phyloP scores from a whole-genome alignment of 2,113 vertebrate species.

The Clarias gariepinus region DNA sequence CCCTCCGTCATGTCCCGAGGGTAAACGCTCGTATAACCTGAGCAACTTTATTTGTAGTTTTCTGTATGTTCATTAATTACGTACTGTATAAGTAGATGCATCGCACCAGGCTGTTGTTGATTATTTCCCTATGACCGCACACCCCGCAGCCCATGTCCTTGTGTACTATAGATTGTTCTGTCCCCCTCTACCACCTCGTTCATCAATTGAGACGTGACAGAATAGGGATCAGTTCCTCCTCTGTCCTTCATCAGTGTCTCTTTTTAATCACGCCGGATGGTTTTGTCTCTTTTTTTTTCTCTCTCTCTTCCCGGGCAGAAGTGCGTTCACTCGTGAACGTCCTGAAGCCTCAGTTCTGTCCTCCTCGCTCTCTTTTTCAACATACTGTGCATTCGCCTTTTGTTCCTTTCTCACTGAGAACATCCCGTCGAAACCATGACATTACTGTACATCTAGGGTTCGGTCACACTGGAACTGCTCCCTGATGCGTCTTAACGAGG shows the following conservation, averaged over 20 bases:
- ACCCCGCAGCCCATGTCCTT: too few relatives aligned
- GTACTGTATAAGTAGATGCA: too few relatives aligned
- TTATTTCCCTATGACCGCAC: too few relatives aligned
- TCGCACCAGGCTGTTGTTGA: too few relatives aligned
- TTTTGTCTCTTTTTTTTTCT: background rate
- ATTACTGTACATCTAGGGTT: background rate
- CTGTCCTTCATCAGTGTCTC: background rate
- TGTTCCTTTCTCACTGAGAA: background rate
- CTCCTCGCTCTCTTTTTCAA: background rate
- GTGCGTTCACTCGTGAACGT: background rate
- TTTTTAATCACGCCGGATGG: background rate
- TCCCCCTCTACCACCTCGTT: background rate
- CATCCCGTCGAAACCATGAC: background rate
- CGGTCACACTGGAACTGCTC: too few relatives aligned
- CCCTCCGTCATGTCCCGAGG: too few relatives aligned
- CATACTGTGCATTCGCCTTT: background rate
- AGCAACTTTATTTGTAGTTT: too few relatives aligned
- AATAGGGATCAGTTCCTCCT: background rate
- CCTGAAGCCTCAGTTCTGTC: background rate
- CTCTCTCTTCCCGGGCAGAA: too few relatives aligned
- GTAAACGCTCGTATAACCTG: too few relatives aligned
- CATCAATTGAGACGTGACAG: background rate
- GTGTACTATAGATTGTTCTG: background rate
- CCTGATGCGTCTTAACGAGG: background rate
- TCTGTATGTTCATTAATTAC: too few relatives aligned